Base-by-base conservation (phyloP, 2,888 invertebrate genomes). In the Drosophila colorata region DNA sequence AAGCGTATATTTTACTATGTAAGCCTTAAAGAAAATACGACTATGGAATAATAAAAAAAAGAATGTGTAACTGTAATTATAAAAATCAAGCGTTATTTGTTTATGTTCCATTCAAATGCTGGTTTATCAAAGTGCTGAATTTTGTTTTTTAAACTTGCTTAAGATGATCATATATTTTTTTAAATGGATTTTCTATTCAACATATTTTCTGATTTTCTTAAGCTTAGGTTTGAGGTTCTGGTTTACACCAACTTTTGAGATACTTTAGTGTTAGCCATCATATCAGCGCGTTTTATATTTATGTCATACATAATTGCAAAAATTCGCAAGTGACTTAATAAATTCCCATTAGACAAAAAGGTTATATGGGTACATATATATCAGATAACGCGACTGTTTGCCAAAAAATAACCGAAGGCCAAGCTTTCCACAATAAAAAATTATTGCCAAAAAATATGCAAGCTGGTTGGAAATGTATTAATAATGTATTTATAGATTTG, bases 11-110 rank as follows among this genome's bases (percentile, higher is more conserved):
- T 86, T 86, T 86, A 86, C 81, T 86, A 86, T 88, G 81, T 86
- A 86, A 86, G 85, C 85, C 87, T 88, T 86, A 88, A 88, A 88
- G 81, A 83, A 75, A 87, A 86, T 88, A 81, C 84, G 86, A 88
- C 80, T 78, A 84, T 77, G 74, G 84, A 82, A 79, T 85, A 87
- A 80, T 70, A 83, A 72, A 77, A 78, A 71, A 87, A 77, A 77
- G 58, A 77, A 82, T 72, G 67, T 70, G 78, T 80, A 80, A 75
- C 67, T 83, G 77, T 87, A 79, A 53, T 43, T 31, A 14, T 37
- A 7, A 6, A 14, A 20, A 46, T n/a, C 13, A 33, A 33, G 28
- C 2, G 28, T 33, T 13, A 13, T 13, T 33, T 33, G 33, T 13
- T 13, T 31, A 31, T 25, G 7, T 25, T 25, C 25, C 7, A 25